Base-by-base conservation (phyloP, 1,140 invertebrate genomes). In the Drosophila pandora region DNA sequence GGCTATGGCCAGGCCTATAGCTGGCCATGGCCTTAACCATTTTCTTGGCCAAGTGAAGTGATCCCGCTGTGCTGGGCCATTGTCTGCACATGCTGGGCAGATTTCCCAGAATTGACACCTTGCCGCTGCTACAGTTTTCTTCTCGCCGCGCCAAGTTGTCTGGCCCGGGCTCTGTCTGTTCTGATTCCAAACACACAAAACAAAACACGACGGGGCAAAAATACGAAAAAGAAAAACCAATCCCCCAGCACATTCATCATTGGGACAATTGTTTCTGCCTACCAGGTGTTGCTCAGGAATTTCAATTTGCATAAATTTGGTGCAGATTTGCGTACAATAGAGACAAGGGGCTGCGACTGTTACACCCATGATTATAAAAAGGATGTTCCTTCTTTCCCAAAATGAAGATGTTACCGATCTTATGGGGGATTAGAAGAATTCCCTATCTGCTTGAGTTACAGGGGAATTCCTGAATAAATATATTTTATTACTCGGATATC, bases 251-350 rank as follows among this genome's bases (percentile, higher is more conserved):
- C 76, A 79, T 79, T 79, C 76, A 80, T 80, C 77, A 76, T 75
- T 56, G 73, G 55, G 61, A 77, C 74, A 70, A 77, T 77, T 78
- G 59, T 52, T 55, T 41, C 54, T 53, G 55, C 37, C 55, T 43
- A 67, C 81, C 81, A 84, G 82, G 82, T 84, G 81, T 84, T 84
- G 81, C 73, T 53, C 60, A 60, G 77, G 81, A 84, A 84, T 84
- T 84, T 84, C 81, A 84, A 84, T 84, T 84, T 84, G 81, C 81
- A 84, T 84, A 84, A 84, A 87, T 84, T 84, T 84, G 81, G 81
- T 81, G 60, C 77, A 81, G 81, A 84, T 84, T 84, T 84, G 81
- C 81, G 81, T 84, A 84, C 81, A 84, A 84, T 84, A 73, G 81
- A 52, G 48, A n/a, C 41, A 53, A 63, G 52, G 37, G 39, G 49